Conservation (phyloP, 92 coral and sea anemone genomes). For the Epizoanthus rinbou region DNA sequence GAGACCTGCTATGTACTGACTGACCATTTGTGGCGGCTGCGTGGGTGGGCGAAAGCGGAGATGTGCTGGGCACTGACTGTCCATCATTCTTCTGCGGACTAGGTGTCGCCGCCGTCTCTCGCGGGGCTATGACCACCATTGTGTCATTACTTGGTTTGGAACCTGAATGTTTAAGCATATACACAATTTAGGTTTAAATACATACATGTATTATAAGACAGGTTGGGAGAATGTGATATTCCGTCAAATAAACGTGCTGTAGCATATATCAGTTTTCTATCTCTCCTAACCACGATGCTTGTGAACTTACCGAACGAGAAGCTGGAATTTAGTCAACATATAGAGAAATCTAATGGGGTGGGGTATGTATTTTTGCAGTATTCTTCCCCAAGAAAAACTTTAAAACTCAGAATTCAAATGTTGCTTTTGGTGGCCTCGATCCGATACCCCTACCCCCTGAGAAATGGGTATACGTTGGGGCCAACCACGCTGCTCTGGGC, state of each 20-base stretch:
- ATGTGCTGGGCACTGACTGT: not conserved
- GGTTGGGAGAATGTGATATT: not conserved
- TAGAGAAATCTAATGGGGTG: too few species aligned
- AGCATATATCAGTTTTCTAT: too few species aligned
- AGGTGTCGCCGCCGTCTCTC: constrained; percentile 15
- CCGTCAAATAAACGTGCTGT: not conserved
- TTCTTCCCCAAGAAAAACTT: too few species aligned
- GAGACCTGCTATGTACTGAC: not conserved
- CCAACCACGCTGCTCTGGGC: too few species aligned
- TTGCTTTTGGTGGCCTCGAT: too few species aligned
- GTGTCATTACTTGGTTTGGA: constrained; percentile 36
- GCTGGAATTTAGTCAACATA: too few species aligned
- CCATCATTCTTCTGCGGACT: constrained; percentile 9
- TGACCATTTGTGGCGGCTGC: constrained; percentile 1
- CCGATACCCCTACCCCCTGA: too few species aligned
- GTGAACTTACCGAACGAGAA: too few species aligned
- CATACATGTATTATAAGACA: not conserved
- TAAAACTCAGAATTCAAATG: too few species aligned
- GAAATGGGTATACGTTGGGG: too few species aligned
- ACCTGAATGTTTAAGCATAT: not conserved
- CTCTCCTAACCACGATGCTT: too few species aligned
- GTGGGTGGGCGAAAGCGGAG: constrained; percentile 22
- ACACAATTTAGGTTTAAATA: not conserved
- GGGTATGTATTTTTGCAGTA: too few species aligned
- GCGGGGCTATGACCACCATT: constrained; percentile 41